Base-by-base conservation (phyloP, 2,888 invertebrate genomes). In the Lymantria dispar region DNA sequence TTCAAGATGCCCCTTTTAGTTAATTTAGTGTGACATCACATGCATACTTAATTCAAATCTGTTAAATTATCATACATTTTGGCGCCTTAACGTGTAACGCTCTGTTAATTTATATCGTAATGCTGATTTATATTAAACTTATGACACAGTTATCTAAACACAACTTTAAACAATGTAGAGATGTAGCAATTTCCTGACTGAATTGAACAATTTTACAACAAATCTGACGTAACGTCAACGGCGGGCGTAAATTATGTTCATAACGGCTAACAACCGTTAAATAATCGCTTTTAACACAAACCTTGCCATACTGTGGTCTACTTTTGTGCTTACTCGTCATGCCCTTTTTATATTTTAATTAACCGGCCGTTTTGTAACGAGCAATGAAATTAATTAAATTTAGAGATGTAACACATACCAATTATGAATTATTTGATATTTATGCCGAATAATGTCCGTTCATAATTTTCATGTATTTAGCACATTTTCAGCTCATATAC, bases 261-360 rank as follows among this genome's bases (percentile, higher is more conserved):
- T 70, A 60, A 62, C 54, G 61, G 59, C 53, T 60, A 71, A 66
- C 68, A 55, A 64, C 67, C 71, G 70, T 59, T 48, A 73, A 81
- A 76, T 67, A 57, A 61, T 33, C 13, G 44, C 42, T 51, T 13
- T 76, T 71, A 72, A 63, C 54, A 58, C 52, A 43, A 13, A 48
- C 56, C 58, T 42, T 30, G 14, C 39, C 14, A 13, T 30, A 44
- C 12, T 7, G 22, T 38, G 31, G 43, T 36, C 14, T 46, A 30
- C 15, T 43, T n/a, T 13, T 43, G 31, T 31, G 7, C 15, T 3
- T 36, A 33, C 33, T 33, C 29, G 31, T 31, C 45, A 46, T 30
- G 39, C 45, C 22, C 13, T 45, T 38, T 22, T n/a, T 38, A 33
- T 33, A 33, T 33, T 33, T 33, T 33, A 14, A 14, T 43, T 10